Conservation (phyloP, 1,140 invertebrate species). For the Proctacanthus coquilletti region DNA sequence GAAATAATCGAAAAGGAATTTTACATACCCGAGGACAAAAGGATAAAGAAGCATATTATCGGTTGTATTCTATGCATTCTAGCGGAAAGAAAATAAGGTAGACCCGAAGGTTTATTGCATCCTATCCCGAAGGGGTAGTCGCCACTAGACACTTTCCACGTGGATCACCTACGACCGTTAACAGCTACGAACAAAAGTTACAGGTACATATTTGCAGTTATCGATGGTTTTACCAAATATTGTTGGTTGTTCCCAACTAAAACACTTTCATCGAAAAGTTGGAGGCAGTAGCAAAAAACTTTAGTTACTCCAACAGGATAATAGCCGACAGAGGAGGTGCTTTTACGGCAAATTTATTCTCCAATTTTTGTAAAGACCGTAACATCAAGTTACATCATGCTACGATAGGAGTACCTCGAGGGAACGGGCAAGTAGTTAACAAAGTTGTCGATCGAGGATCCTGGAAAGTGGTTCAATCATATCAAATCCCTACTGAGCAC, state of each 20-base stretch:
- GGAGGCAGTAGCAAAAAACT: too few species aligned
- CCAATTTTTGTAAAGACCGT: too few species aligned
- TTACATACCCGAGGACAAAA: neutral
- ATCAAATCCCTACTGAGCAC: too few species aligned
- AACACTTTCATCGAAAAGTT: neutral
- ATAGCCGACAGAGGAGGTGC: too few species aligned
- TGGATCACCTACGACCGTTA: slow-evolving; percentile 20
- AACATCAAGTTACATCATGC: too few species aligned
- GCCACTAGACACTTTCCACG: slow-evolving; percentile 16
- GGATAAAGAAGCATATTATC: neutral
- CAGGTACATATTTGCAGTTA: slow-evolving; percentile 20
- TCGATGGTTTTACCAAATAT: slow-evolving; percentile 25
- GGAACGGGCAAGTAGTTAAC: too few species aligned
- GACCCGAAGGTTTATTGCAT: slow-evolving; percentile 5
- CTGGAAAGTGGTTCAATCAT: too few species aligned
- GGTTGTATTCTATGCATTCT: neutral
- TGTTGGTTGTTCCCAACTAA: slow-evolving; percentile 4
- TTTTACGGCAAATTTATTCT: too few species aligned
- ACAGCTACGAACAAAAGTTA: slow-evolving; percentile 16
- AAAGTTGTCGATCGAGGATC: too few species aligned
- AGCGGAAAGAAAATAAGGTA: neutral
- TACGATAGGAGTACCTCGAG: too few species aligned
- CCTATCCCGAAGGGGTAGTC: slow-evolving; percentile 15
- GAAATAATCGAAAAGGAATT: neutral
- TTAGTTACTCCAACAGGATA: too few species aligned